A percentile compares a stretch with the other conserved stretches of the same genome.
These are phyloP conservation scores for Trichechus manatus DNA, from an alignment of 2,113 vertebrate species.

Conservation along the genomic window DNA sequence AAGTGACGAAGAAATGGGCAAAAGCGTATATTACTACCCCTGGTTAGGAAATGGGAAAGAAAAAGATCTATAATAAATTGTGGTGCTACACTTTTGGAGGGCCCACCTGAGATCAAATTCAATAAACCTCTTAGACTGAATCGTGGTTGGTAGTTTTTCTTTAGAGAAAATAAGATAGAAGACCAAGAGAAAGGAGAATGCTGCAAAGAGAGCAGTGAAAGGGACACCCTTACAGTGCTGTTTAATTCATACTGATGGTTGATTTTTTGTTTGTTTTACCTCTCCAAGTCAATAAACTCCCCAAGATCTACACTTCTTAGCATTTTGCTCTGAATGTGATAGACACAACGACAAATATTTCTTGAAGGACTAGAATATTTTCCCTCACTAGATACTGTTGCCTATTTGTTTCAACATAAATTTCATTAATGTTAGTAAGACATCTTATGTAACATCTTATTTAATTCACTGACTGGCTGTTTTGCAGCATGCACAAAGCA, in stretches of 20 bases:
- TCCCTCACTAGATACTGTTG: not conserved
- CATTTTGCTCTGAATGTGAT: slow-evolving; percentile 9
- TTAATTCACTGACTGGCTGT: not conserved
- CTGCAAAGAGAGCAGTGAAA: not conserved
- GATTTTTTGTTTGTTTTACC: not conserved
- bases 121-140: slow-evolving; percentile 18
- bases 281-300: not conserved
- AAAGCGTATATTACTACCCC: not conserved
- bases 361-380: not conserved
- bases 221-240: not conserved
- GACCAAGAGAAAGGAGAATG: not conserved
- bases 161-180: not conserved
- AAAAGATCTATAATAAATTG: not conserved
- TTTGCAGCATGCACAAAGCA: slow-evolving; percentile 10
- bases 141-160: not conserved
- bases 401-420: slow-evolving; percentile 54
- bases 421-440: not conserved
- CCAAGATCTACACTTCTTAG: not conserved
- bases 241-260: not conserved
- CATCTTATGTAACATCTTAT: not conserved
- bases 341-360: slow-evolving; percentile 32
- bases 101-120: not conserved
- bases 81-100: not conserved
- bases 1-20: not conserved
- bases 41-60: slow-evolving; percentile 26